These are phyloP conservation scores for Trissolcus japonicus DNA, from an alignment of 2,888 invertebrate species.

Conservation along the genomic window DNA sequence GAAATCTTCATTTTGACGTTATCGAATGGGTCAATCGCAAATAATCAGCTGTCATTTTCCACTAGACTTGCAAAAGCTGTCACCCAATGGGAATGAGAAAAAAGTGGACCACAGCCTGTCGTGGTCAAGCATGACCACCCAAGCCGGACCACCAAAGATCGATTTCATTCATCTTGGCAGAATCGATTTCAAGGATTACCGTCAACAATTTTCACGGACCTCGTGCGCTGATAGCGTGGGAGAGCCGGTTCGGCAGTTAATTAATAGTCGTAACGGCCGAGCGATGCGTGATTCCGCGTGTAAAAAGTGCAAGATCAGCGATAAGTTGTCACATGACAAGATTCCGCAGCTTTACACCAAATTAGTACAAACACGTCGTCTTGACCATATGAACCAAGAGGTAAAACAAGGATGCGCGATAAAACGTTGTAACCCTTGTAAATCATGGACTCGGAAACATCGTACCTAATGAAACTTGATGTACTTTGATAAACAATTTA, in stretches of 20 bases:
- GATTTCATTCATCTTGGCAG: constrained; percentile 60
- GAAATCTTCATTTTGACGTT: background rate
- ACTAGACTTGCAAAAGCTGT: constrained; percentile 22
- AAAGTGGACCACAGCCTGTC: constrained; percentile 41
- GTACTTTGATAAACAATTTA: constrained; percentile 23
- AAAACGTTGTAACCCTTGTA: constrained; percentile 4
- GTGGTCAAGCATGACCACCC: constrained; percentile 63
- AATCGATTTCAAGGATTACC: constrained; percentile 65
- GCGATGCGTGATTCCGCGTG: constrained; percentile 54
- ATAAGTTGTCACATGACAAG: constrained; percentile 52
- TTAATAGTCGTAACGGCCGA: constrained; percentile 53
- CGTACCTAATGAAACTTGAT: constrained; percentile 16
- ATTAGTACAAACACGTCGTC: constrained; percentile 28
- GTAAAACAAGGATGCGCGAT: constrained; percentile 7
- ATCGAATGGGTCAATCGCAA: background rate
- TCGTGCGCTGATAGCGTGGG: constrained; percentile 68
- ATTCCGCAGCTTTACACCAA: constrained; percentile 34
- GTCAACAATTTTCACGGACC: constrained; percentile 67
- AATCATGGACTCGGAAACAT: constrained; percentile 18
- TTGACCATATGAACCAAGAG: background rate
- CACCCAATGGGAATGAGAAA: constrained; percentile 47
- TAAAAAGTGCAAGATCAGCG: constrained; percentile 49
- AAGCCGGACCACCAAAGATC: constrained; percentile 65
- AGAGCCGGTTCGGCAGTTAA: constrained; percentile 60
- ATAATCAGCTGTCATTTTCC: constrained; percentile 34